Evolutionary conservation across 2,113 vertebrate species (phyloP).

Genomic region (Tragulus kanchil): DNA sequence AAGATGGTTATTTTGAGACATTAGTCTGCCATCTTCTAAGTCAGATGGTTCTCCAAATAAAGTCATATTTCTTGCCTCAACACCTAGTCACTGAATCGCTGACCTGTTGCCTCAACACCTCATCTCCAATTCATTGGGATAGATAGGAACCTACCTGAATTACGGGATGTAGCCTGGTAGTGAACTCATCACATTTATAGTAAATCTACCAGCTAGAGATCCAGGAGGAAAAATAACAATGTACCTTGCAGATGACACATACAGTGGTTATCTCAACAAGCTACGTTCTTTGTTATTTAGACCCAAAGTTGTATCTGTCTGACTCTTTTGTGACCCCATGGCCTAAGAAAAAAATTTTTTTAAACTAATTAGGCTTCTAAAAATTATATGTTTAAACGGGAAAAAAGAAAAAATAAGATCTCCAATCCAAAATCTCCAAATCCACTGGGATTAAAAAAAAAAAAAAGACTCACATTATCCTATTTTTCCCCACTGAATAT

Average conservation of each 20-base stretch:
- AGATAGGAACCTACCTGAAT: neutral
- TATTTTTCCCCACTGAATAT: neutral
- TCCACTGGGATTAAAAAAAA: neutral
- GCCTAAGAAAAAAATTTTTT: no score
- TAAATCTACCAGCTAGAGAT: neutral
- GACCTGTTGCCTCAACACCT: no score
- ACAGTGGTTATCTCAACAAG: neutral
- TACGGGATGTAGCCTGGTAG: neutral
- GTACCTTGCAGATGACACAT: neutral
- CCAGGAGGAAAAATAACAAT: neutral
- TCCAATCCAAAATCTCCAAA: neutral
- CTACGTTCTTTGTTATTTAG: no score
- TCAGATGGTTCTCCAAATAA: no score
- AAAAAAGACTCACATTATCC: neutral
- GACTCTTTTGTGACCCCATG: no score
- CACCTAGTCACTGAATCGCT: no score
- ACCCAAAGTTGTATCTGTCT: no score
- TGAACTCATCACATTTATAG: neutral
- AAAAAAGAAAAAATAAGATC: neutral
- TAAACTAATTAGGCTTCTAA: slow-evolving; percentile 16
- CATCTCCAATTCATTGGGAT: no score
- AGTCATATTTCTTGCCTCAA: no score
- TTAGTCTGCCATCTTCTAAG: no score
- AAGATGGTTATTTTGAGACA: no score
- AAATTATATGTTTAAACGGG: slow-evolving; percentile 12